A percentile compares a stretch with the other conserved stretches of the same genome.
Evolutionary conservation across 1,140 invertebrate species (phyloP).

Genomic region (Ericerus pela): DNA sequence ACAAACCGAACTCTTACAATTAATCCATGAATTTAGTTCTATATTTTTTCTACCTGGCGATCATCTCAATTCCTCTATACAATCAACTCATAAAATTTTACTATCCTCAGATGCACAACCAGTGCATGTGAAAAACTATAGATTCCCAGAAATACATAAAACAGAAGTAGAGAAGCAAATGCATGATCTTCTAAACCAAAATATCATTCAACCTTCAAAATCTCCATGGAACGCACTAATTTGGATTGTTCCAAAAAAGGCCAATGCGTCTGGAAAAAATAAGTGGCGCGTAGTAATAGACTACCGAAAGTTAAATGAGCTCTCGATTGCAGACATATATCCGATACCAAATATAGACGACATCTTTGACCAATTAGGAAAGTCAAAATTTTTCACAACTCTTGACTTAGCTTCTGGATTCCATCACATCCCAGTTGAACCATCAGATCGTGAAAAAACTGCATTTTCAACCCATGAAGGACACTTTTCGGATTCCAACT

Average conservation of each 20-base stretch:
- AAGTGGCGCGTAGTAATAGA: constrained; percentile 23
- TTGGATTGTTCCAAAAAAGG: constrained; percentile 22
- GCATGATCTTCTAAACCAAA: constrained; percentile 18
- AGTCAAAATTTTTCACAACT: constrained; percentile 30
- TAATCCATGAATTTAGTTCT: not conserved
- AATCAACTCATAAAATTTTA: constrained; percentile 20
- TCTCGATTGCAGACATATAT: constrained; percentile 28
- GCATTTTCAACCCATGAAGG: constrained; percentile 31
- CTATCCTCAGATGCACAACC: constrained; percentile 16
- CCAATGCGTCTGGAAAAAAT: constrained; percentile 19
- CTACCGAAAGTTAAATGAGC: constrained; percentile 24
- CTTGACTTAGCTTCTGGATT: constrained; percentile 36
- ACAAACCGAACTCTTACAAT: not conserved
- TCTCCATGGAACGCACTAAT: constrained; percentile 19
- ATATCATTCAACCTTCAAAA: constrained; percentile 14
- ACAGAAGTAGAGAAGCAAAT: constrained; percentile 29
- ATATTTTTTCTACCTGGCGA: not conserved
- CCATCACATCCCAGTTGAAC: constrained; percentile 34
- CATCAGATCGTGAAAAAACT: constrained; percentile 31
- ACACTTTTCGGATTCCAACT: no score
- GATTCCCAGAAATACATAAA: constrained; percentile 27
- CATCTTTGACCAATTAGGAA: constrained; percentile 30
- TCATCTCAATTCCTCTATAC: not conserved
- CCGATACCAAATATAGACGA: constrained; percentile 35
- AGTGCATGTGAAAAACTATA: constrained; percentile 25